Conservation (phyloP, 2,888 invertebrate genomes). For the Bellardia pandia region DNA sequence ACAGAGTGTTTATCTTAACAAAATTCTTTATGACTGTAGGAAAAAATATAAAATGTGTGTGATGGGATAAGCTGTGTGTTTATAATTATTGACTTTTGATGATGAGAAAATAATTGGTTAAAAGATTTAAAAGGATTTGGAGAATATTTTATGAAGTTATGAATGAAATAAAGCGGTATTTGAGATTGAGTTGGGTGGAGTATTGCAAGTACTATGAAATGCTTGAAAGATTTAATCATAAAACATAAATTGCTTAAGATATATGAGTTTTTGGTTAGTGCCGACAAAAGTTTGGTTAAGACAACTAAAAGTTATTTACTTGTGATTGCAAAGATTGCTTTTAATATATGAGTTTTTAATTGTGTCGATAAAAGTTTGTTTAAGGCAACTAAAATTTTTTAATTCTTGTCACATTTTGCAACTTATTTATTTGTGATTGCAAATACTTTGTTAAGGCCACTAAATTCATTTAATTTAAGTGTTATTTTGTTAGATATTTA, state of each 20-base stretch:
- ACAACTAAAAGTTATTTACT: neutral
- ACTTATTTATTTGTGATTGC: neutral
- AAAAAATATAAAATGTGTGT: constrained; percentile 1
- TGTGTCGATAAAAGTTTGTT: neutral
- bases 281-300: neutral
- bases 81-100: neutral
- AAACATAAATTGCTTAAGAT: too few species aligned
- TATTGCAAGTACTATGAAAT: too few species aligned
- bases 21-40: constrained; percentile 56
- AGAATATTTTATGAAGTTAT: neutral
- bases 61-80: constrained; percentile 22
- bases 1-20: constrained; percentile 63
- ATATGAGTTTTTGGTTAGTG: too few species aligned
- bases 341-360: too few species aligned
- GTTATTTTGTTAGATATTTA: neutral
- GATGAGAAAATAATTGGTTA: constrained; percentile 8
- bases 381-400: too few species aligned
- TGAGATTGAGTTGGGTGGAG: too few species aligned
- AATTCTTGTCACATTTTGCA: neutral
- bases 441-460: too few species aligned
- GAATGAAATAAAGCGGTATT: too few species aligned
- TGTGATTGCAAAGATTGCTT: too few species aligned
- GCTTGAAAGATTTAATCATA: too few species aligned
- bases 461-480: too few species aligned
- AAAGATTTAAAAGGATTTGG: neutral